These are phyloP conservation scores for Cryptocephalus primarius DNA, from an alignment of 2,888 invertebrate genomes.

Conservation along the genomic window DNA sequence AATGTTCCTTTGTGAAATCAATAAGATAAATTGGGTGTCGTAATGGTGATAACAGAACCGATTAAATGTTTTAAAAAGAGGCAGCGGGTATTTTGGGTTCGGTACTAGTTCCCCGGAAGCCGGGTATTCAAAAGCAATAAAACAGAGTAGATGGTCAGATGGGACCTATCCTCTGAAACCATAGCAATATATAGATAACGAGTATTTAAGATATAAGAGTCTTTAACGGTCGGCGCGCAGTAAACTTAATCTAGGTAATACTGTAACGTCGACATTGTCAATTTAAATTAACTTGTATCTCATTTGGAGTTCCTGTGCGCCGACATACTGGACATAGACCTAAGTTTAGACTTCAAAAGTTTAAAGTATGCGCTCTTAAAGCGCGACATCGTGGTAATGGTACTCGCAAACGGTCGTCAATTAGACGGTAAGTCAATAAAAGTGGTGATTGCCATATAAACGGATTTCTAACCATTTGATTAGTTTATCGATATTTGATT, in stretches of 20 bases:
- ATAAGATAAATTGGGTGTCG: no score
- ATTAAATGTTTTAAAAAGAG: slow-evolving; percentile 7
- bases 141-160: slow-evolving; percentile 31
- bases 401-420: slow-evolving; percentile 13
- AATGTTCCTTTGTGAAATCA: no score
- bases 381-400: slow-evolving; percentile 11
- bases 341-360: slow-evolving; percentile 25
- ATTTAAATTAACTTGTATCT: no score
- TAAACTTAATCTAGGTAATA: no score
- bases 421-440: slow-evolving; percentile 1
- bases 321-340: slow-evolving; percentile 9
- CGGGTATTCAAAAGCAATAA: slow-evolving; percentile 43
- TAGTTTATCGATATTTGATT: no score
- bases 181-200: slow-evolving; percentile 39
- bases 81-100: slow-evolving; percentile 21
- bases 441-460: no score
- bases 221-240: no score
- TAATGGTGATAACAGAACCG: no score
- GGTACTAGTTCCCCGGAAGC: slow-evolving; percentile 32
- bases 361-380: slow-evolving; percentile 9
- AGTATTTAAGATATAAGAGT: slow-evolving; percentile 21
- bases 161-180: slow-evolving; percentile 30
- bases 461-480: no score
- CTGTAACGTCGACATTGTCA: no score
- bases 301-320: no score